Evolutionary conservation across 2,113 vertebrate species (phyloP), one percentile per base, ranked within the genome.

Genomic region (Zapornia atra): DNA sequence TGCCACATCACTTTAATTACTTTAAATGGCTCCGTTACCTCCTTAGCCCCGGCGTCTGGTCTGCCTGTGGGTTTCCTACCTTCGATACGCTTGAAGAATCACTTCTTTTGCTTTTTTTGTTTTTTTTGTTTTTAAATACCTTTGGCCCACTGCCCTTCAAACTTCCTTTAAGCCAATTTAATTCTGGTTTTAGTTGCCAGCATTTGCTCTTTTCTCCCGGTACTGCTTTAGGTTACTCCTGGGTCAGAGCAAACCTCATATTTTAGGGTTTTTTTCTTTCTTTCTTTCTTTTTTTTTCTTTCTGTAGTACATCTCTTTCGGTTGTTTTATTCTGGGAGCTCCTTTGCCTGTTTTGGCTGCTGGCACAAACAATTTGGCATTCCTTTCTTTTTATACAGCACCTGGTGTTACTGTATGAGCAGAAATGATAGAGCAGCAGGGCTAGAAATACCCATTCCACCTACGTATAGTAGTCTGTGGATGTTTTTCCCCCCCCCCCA

Each of bases 381-480:
- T 95, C 94, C 94, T 86, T 96, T 96, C 93, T 94, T 96, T 97
- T 97, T 94, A 89, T 96, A 71, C 57, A 28, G 72, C 0, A 1
- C 88, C 33, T 46, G 78, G 24, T 82, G 83, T 86, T 91, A 42
- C 83, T 84, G 7, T 40, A n/a, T 6, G 5, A 71, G 69, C 69
- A 89, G 83, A 94, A 97, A 96, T 96, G 77, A 97, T 51, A 96
- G 83, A 86, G 94, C 83, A 84, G 91, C 77, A 21, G 33, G 26
- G 89, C 61, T 81, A 51, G 73, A 92, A 94, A 71, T 87, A 91
- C 10, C 0, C 29, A 56, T 51, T 88, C 84, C 0, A 0, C 84
- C 56, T 86, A 29, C 29, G 1, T 70, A 16, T 22, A 59, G 76
- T 22, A 36, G 24, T 15, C 50, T 31, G 2, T 71, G 22, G 21